These are phyloP conservation scores for Periophthalmus magnuspinnatus DNA, from an alignment of 2,797 vertebrate genomes.

Conservation along the genomic window DNA sequence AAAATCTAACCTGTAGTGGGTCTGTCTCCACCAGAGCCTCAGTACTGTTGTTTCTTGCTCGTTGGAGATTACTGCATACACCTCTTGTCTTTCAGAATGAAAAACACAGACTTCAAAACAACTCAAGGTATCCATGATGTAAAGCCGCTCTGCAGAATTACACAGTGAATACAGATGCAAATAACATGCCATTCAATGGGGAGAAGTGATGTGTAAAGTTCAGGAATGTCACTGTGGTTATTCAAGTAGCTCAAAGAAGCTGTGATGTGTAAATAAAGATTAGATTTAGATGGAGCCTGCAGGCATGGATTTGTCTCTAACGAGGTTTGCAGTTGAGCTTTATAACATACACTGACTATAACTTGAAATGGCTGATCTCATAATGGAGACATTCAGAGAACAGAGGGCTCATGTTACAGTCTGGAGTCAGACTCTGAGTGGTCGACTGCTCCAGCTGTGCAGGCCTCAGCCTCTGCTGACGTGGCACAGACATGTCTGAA, in stretches of 20 bases:
- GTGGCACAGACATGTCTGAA: slow-evolving; percentile 64
- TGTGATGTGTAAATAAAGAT: slow-evolving; percentile 13
- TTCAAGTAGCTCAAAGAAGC: slow-evolving; percentile 25
- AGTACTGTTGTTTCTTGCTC: slow-evolving; percentile 59
- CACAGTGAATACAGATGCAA: slow-evolving; percentile 19
- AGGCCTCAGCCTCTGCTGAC: slow-evolving; percentile 52
- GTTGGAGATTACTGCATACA: slow-evolving; percentile 79
- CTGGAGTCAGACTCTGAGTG: slow-evolving; percentile 20
- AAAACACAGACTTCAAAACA: slow-evolving; percentile 90
- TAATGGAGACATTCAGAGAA: slow-evolving; percentile 6
- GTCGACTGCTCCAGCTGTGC: slow-evolving; percentile 22
- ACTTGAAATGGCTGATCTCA: neutral
- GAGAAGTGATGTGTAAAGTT: slow-evolving; percentile 3
- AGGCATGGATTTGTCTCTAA: slow-evolving; percentile 20
- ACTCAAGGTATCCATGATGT: slow-evolving; percentile 86
- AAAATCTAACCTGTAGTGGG: neutral
- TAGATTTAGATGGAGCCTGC: slow-evolving; percentile 16
- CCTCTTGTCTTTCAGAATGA: slow-evolving; percentile 99
- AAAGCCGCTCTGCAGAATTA: slow-evolving; percentile 44
- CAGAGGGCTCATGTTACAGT: slow-evolving; percentile 42
- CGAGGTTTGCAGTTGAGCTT: no score
- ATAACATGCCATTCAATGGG: slow-evolving; percentile 15
- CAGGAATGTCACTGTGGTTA: slow-evolving; percentile 10
- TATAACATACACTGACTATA: neutral
- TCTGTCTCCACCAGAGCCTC: slow-evolving; percentile 41